Percentiles rank a stretch among this genome's conserved stretches.
phyloP scores from a whole-genome alignment of 2,888 invertebrate genomes.

The Caradrina clavipalpis region DNA sequence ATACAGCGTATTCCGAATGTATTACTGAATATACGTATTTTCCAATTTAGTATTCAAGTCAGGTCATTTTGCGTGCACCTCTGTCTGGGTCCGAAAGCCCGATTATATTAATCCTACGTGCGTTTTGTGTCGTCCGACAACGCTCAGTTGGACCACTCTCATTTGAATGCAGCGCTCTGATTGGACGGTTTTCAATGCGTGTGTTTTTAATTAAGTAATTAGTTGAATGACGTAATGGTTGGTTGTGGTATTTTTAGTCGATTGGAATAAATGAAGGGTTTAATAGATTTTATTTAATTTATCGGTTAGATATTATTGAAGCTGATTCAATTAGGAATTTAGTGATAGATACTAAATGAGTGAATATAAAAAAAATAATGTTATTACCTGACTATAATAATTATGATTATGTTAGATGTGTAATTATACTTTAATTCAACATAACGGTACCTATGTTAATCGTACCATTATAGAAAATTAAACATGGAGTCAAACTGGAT shows the following conservation, averaged over 20 bases:
- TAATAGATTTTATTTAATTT: not conserved
- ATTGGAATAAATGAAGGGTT: constrained; percentile 22
- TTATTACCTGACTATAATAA: too few species aligned
- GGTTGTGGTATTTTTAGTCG: constrained; percentile 35
- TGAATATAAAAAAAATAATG: too few species aligned
- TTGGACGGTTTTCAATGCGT: constrained; percentile 65
- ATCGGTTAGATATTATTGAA: too few species aligned
- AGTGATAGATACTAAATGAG: too few species aligned
- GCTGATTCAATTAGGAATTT: too few species aligned
- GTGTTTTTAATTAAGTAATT: constrained; percentile 66
- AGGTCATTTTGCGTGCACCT: constrained; percentile 77
- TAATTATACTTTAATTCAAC: too few species aligned
- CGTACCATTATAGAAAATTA: not conserved
- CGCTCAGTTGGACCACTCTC: constrained; percentile 61
- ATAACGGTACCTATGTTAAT: not conserved
- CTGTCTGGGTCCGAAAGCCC: constrained; percentile 76
- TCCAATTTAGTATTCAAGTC: constrained; percentile 83
- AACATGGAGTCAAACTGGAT: constrained; percentile 8
- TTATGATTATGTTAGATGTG: too few species aligned
- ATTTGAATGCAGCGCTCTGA: constrained; percentile 64
- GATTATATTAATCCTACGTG: constrained; percentile 86
- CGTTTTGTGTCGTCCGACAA: constrained; percentile 78
- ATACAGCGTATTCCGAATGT: constrained; percentile 55
- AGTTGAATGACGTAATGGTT: constrained; percentile 49
- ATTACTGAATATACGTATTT: constrained; percentile 61